A percentile compares a stretch with the other conserved stretches of the same genome.
These are phyloP conservation scores for Unio delphinus DNA, from an alignment of 2,888 invertebrate genomes.

Conservation along the genomic window DNA sequence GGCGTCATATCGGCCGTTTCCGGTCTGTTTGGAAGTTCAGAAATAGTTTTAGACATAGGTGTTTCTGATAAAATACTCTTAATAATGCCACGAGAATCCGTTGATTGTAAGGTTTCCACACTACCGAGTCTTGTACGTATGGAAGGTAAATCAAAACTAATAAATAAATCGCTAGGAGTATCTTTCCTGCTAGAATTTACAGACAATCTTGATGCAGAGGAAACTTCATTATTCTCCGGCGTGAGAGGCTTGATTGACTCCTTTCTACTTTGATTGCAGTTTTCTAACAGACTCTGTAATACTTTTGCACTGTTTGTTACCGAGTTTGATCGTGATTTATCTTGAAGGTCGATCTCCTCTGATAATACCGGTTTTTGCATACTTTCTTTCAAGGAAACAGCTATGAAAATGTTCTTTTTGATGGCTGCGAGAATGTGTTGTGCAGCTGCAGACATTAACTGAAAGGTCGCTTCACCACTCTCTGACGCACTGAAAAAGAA, in stretches of 20 bases:
- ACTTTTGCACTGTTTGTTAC: constrained; percentile 4
- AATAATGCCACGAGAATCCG: not conserved
- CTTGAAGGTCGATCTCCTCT: constrained; percentile 4
- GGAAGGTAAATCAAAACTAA: no score
- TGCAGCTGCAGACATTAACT: constrained; percentile 36
- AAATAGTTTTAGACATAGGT: no score
- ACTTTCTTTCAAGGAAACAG: constrained; percentile 26
- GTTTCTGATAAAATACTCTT: not conserved
- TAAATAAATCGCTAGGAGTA: no score
- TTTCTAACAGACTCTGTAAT: not conserved
- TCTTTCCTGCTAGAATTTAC: no score
- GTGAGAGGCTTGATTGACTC: constrained; percentile 1
- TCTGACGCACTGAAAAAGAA: constrained; percentile 44
- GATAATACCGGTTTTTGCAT: constrained; percentile 4
- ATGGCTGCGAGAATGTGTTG: constrained; percentile 38
- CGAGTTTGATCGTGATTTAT: constrained; percentile 8
- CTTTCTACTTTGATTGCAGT: constrained; percentile 5
- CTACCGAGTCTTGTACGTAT: no score
- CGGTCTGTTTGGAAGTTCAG: not conserved
- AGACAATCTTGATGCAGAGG: no score
- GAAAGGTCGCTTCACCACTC: constrained; percentile 46
- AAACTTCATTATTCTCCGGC: no score
- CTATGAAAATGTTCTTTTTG: constrained; percentile 41
- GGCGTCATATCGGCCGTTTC: constrained; percentile 9
- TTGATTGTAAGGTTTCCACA: no score